phyloP scores from a whole-genome alignment of 2,888 invertebrate species.

The Diogma glabrata region DNA sequence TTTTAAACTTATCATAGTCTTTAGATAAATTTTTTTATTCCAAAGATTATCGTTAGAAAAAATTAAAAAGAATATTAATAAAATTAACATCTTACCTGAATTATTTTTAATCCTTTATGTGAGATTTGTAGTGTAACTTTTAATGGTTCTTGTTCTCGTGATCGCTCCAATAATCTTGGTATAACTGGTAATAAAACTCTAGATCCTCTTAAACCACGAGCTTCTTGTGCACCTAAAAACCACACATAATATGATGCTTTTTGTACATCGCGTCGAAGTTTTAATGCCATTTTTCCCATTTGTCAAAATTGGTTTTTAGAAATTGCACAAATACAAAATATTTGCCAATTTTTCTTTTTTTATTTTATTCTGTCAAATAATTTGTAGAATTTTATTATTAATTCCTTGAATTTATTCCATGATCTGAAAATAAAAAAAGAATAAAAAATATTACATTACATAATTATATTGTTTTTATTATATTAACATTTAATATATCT shows the following conservation, averaged over 20 bases:
- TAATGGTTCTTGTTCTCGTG: slow-evolving; percentile 75
- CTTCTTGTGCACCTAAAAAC: slow-evolving; percentile 94
- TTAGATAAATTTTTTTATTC: too few species aligned
- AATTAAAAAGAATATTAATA: too few species aligned
- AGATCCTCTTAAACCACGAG: slow-evolving; percentile 73
- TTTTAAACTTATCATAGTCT: too few species aligned
- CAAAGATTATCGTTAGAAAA: too few species aligned
- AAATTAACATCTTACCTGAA: slow-evolving; percentile 48
- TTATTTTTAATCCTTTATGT: slow-evolving; percentile 87
- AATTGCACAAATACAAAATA: neutral
- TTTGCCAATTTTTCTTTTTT: neutral
- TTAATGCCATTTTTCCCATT: slow-evolving; percentile 54
- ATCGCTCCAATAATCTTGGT: slow-evolving; percentile 70
- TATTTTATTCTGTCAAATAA: neutral
- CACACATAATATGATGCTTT: slow-evolving; percentile 86
- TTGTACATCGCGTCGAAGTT: slow-evolving; percentile 74
- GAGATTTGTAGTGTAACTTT: slow-evolving; percentile 86
- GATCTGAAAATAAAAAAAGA: slow-evolving; percentile 5
- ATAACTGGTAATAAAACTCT: slow-evolving; percentile 79
- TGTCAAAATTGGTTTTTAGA: neutral
- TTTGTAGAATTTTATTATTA: neutral
- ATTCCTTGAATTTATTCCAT: neutral
- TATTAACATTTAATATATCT: too few species aligned
- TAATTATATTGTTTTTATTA: too few species aligned
- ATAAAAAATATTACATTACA: neutral